Conservation (phyloP, 2,113 vertebrate genomes). For the Anolis carolinensis region DNA sequence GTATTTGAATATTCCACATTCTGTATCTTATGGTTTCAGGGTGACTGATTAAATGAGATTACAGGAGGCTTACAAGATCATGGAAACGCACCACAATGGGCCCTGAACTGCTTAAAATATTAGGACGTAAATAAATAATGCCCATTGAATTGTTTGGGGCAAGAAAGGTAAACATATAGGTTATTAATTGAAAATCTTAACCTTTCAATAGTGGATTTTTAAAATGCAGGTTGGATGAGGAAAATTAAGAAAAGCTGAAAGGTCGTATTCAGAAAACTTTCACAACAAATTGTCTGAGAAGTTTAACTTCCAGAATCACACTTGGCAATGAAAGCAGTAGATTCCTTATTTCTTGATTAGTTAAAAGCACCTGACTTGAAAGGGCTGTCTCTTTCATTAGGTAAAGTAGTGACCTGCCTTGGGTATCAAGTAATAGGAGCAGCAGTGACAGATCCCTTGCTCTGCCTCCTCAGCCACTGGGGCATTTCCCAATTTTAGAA, state of each 20-base stretch:
- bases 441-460: background rate
- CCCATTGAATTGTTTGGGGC: background rate
- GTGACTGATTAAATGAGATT: constrained; percentile 42
- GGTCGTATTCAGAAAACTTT: background rate
- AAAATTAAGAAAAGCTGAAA: background rate
- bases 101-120: constrained; percentile 12
- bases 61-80: constrained; percentile 7
- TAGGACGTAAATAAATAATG: constrained; percentile 3
- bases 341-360: background rate
- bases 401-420: background rate
- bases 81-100: background rate
- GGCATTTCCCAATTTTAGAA: background rate
- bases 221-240: background rate
- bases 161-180: background rate
- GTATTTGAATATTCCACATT: background rate
- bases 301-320: background rate
- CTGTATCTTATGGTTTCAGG: constrained; percentile 40
- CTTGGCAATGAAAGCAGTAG: background rate
- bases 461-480: background rate
- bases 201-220: background rate
- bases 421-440: background rate
- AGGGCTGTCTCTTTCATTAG: background rate
- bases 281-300: background rate
- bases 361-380: background rate
- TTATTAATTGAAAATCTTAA: background rate